Percentiles rank a stretch among this genome's conserved stretches.
Evolutionary conservation across 2,888 invertebrate species (phyloP).

Genomic region (Drosophila conformis): DNA sequence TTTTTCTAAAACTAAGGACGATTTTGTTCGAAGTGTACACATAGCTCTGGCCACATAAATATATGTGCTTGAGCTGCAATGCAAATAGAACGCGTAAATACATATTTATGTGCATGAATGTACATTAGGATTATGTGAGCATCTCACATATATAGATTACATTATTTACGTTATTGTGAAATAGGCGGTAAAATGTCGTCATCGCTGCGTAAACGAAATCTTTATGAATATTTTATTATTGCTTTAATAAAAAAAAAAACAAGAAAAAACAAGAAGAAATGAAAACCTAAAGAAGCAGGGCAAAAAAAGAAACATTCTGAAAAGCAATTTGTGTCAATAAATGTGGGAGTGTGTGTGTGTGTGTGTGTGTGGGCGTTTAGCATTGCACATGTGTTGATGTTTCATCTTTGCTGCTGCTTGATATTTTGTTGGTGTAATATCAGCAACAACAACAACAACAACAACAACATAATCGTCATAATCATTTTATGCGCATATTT

Average conservation of each 20-base stretch:
- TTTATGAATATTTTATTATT: constrained; percentile 82
- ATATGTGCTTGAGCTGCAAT: neutral
- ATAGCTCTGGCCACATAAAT: constrained; percentile 2
- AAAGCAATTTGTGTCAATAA: constrained; percentile 82
- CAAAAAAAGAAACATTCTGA: constrained; percentile 41
- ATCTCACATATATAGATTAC: constrained; percentile 21
- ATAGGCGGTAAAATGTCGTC: constrained; percentile 53
- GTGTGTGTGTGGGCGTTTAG: constrained; percentile 44
- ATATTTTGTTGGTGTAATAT: constrained; percentile 41
- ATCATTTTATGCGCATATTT: constrained; percentile 79
- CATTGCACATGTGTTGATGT: constrained; percentile 46
- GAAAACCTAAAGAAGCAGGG: constrained; percentile 15
- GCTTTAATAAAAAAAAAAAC: constrained; percentile 63
- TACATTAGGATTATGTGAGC: constrained; percentile 4
- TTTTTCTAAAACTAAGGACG: neutral
- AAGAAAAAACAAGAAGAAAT: neutral
- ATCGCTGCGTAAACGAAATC: constrained; percentile 66
- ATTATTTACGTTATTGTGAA: constrained; percentile 56
- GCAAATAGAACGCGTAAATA: constrained; percentile 12
- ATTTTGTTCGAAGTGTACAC: neutral
- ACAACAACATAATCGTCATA: constrained; percentile 73
- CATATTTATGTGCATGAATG: constrained; percentile 1
- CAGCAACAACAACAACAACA: constrained; percentile 22
- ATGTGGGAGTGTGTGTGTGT: constrained; percentile 43
- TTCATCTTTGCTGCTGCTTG: constrained; percentile 43